Base-by-base conservation (phyloP, 2,888 invertebrate species). In the Mesochorus sp. region DNA sequence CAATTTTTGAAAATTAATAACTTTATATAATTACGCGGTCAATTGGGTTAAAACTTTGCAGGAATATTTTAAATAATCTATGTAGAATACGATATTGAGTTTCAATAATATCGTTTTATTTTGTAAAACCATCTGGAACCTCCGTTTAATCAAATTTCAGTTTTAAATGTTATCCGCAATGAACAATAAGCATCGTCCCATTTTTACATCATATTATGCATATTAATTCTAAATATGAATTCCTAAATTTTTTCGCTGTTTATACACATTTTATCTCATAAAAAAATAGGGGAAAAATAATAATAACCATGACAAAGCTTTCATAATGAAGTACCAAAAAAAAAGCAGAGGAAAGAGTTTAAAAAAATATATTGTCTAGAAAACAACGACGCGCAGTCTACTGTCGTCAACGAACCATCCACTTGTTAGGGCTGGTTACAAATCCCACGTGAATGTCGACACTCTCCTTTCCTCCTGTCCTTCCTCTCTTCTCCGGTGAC, bases 381-480 rank as follows among this genome's bases (percentile, higher is more conserved):
- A 53, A 17, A 37, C 53, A 53, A 70, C 39, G 37, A 39, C 74
- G n/a, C n/a, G 31, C 44, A 67, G 67, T 66, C 64, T 28, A 57
- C 66, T 51, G 57, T 62, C 77, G 61, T 44, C 68, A 74, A 80
- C 79, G 80, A 83, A 72, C 75, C 79, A 77, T 79, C 80, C 83
- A 83, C 83, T 86, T 85, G 85, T 85, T 85, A 83, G 80, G 81
- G 80, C 76, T 82, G 81, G 85, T 86, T 86, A 86, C 85, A 84
- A 83, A 83, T 85, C 85, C 84, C 86, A 68, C 61, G 84, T 80
- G 85, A 78, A 67, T 72, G 82, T 76, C 80, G 80, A 71, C 73
- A 70, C 74, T 68, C 70, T 70, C 47, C 31, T 61, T 47, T 34
- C 59, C n/a, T 66, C 57, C 55, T 61, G 47, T 31, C 31, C 21